phyloP scores from a whole-genome alignment of 1,140 invertebrate genomes.

The Leptopilina boulardi region DNA sequence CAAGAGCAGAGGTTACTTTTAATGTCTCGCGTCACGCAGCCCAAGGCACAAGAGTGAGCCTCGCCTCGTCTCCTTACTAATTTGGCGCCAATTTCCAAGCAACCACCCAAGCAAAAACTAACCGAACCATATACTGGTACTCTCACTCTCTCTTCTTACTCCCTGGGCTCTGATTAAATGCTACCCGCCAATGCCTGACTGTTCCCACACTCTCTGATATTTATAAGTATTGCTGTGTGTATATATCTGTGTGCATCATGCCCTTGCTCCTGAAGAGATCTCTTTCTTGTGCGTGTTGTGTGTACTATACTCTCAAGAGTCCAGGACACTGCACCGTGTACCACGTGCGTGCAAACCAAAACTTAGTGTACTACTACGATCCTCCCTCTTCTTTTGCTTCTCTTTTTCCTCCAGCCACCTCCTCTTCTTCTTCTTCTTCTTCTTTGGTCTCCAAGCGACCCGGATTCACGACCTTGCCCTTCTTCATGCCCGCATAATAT shows the following conservation, averaged over 20 bases:
- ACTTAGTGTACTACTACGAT: not conserved
- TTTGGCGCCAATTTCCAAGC: conserved; percentile 77
- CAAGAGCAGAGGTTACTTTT: conserved; percentile 33
- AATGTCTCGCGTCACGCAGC: conserved; percentile 55
- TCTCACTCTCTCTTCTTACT: conserved; percentile 53
- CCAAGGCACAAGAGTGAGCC: conserved; percentile 60
- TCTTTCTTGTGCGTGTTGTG: conserved; percentile 51
- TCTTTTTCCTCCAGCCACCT: conserved; percentile 48
- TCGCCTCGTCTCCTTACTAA: conserved; percentile 76
- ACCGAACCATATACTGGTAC: conserved; percentile 73
- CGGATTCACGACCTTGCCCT: conserved; percentile 25
- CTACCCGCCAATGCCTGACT: conserved; percentile 67
- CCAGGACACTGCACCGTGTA: conserved; percentile 48
- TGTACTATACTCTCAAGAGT: conserved; percentile 35
- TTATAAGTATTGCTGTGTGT: conserved; percentile 56
- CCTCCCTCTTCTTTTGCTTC: conserved; percentile 42
- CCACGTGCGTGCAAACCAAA: conserved; percentile 36
- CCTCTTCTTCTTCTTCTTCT: conserved; percentile 45
- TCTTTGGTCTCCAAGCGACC: not conserved
- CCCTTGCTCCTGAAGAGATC: conserved; percentile 36
- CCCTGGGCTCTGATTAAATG: conserved; percentile 75
- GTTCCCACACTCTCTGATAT: conserved; percentile 69
- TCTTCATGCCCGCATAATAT: conserved; percentile 42
- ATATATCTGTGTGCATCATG: conserved; percentile 55
- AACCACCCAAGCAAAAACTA: conserved; percentile 76